Evolutionary conservation across 64 coral and sea anemone species (phyloP).

Genomic region (Montipora capricornis): DNA sequence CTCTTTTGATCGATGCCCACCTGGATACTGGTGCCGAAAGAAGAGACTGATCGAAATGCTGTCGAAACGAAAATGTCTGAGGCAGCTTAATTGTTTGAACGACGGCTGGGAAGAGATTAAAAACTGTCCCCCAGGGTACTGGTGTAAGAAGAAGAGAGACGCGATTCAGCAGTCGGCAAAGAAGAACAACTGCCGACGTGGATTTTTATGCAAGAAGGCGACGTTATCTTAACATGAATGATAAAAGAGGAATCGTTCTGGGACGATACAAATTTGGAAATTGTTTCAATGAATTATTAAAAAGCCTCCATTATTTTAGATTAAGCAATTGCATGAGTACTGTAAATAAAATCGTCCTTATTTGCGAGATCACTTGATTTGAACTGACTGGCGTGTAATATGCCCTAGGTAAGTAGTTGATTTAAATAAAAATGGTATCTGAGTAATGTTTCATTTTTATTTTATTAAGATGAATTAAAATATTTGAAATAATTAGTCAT

Average conservation of each 20-base stretch:
- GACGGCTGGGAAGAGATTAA: neutral
- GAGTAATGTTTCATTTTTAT: too few species aligned
- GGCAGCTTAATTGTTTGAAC: neutral
- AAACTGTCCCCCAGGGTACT: conserved; percentile 71
- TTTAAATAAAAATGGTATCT: too few species aligned
- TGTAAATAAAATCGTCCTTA: conserved; percentile 35
- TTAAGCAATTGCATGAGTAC: conserved; percentile 8
- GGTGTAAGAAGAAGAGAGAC: conserved; percentile 72
- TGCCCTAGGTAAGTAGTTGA: neutral
- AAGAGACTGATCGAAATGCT: conserved; percentile 37
- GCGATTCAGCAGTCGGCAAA: neutral
- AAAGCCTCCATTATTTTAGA: neutral
- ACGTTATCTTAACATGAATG: neutral
- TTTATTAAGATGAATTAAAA: too few species aligned
- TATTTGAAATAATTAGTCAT: too few species aligned
- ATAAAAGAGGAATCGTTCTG: neutral
- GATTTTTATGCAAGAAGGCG: conserved; percentile 73
- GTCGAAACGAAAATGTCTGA: neutral
- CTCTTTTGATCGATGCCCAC: conserved; percentile 16
- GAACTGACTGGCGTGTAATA: neutral
- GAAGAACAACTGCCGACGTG: conserved; percentile 33
- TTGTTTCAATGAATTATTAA: neutral
- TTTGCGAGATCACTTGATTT: neutral
- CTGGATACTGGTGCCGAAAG: conserved; percentile 70
- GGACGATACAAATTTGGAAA: neutral